A percentile compares a stretch with the other conserved stretches of the same genome.
Evolutionary conservation across 1,140 invertebrate species (phyloP).

Genomic region (Caenorhabditis brenneri): DNA sequence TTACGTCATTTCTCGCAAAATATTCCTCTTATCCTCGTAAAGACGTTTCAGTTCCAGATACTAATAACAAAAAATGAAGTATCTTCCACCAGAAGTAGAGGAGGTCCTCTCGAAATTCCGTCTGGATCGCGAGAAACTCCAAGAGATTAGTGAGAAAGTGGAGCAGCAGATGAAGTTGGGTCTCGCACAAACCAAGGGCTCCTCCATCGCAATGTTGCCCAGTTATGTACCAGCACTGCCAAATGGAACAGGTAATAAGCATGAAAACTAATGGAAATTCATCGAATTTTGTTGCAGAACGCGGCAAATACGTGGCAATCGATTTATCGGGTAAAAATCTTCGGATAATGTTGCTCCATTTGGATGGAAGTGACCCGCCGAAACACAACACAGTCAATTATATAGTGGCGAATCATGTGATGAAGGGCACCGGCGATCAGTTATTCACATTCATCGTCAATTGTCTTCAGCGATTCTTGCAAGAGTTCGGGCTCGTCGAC

Average conservation of each 20-base stretch:
- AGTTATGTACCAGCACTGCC: slow-evolving; percentile 67
- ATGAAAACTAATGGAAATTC: not conserved
- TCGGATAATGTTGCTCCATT: slow-evolving; percentile 63
- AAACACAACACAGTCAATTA: slow-evolving; percentile 62
- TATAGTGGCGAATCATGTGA: slow-evolving; percentile 67
- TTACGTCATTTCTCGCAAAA: not conserved
- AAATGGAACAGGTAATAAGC: slow-evolving; percentile 59
- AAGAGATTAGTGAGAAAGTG: slow-evolving; percentile 59
- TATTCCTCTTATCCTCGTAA: not conserved
- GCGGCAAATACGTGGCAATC: slow-evolving; percentile 70
- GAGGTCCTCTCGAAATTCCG: slow-evolving; percentile 39
- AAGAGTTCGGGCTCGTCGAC: slow-evolving; percentile 68
- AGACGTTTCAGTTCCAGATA: not conserved
- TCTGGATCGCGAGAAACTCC: slow-evolving; percentile 46
- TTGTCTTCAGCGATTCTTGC: slow-evolving; percentile 69
- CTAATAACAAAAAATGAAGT: not conserved
- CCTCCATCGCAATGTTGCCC: slow-evolving; percentile 69
- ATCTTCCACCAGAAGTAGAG: slow-evolving; percentile 1
- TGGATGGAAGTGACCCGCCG: slow-evolving; percentile 61
- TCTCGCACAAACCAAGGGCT: slow-evolving; percentile 56
- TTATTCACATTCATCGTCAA: slow-evolving; percentile 71
- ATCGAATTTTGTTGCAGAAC: slow-evolving; percentile 59
- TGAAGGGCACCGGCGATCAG: slow-evolving; percentile 71
- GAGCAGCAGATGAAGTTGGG: slow-evolving; percentile 62
- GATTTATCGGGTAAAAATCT: slow-evolving; percentile 70